These are phyloP conservation scores for Dasysyrphus tricinctus DNA, from an alignment of 2,888 invertebrate genomes.

Conservation along the genomic window DNA sequence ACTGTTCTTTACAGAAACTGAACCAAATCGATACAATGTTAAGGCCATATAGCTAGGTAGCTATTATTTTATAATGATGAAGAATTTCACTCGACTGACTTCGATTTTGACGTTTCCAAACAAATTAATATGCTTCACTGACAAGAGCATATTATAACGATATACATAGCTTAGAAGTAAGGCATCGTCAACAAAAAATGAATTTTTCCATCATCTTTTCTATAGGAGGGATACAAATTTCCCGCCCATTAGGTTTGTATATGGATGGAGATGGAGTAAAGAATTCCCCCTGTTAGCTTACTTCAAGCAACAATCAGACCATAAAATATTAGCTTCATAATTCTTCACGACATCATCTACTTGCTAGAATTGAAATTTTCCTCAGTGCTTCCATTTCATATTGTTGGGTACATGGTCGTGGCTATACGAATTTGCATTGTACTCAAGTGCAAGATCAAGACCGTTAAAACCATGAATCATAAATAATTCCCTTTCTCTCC, in stretches of 20 bases:
- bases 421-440: neutral
- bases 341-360: conserved; percentile 45
- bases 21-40: conserved; percentile 10
- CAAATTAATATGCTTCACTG: neutral
- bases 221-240: neutral
- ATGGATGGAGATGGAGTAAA: neutral
- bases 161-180: neutral
- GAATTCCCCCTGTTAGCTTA: conserved; percentile 2
- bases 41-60: neutral
- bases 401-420: neutral
- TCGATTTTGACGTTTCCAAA: conserved; percentile 13
- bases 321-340: conserved; percentile 64
- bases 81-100: conserved; percentile 22
- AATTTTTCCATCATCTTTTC: conserved; percentile 1
- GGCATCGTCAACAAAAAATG: neutral
- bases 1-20: neutral
- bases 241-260: neutral
- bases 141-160: neutral
- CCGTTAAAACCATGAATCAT: conserved; percentile 53
- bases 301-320: conserved; percentile 56
- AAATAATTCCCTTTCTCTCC: conserved; percentile 13
- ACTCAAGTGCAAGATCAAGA: conserved; percentile 66
- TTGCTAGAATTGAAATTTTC: conserved; percentile 18
- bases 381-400: conserved; percentile 13
- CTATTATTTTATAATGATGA: neutral